phyloP scores from a whole-genome alignment of 2,797 vertebrate species.

The Ciconia nigra region DNA sequence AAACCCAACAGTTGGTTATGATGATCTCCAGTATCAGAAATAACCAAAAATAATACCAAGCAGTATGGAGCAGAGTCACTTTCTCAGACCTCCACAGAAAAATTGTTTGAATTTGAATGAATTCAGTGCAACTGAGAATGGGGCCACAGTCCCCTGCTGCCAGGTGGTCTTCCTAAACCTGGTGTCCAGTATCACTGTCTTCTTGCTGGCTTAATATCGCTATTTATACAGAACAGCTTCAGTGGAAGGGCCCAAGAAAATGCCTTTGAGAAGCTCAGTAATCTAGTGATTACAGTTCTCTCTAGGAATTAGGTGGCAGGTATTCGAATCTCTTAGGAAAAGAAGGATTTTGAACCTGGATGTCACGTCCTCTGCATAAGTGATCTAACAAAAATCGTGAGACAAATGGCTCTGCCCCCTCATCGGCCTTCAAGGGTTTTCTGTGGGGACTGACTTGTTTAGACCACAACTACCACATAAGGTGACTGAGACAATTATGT shows the following conservation, averaged over 20 bases:
- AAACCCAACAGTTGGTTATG: not conserved
- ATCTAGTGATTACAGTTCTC: not conserved
- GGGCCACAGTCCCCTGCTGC: not conserved
- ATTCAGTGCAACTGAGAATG: not conserved
- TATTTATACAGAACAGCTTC: not conserved
- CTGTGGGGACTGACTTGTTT: not conserved
- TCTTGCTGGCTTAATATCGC: not conserved
- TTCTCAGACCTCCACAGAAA: not conserved
- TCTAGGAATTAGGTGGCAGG: not conserved
- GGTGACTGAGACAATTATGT: not conserved
- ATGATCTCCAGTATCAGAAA: not conserved
- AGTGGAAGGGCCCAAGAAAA: not conserved
- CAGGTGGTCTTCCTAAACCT: not conserved
- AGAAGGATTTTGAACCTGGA: not conserved
- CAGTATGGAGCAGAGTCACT: not conserved
- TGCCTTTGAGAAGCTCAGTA: not conserved
- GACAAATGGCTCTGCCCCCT: not conserved
- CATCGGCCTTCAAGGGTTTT: not conserved
- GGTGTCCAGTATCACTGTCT: not conserved
- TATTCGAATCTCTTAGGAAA: not conserved
- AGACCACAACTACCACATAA: not conserved
- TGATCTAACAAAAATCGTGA: not conserved
- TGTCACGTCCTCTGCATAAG: not conserved
- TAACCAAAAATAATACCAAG: fast-evolving
- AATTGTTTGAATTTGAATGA: not conserved